Evolutionary conservation across 2,888 invertebrate species (phyloP), one percentile per base, ranked within the genome.

Genomic region (Lasioglossum zephyrum): DNA sequence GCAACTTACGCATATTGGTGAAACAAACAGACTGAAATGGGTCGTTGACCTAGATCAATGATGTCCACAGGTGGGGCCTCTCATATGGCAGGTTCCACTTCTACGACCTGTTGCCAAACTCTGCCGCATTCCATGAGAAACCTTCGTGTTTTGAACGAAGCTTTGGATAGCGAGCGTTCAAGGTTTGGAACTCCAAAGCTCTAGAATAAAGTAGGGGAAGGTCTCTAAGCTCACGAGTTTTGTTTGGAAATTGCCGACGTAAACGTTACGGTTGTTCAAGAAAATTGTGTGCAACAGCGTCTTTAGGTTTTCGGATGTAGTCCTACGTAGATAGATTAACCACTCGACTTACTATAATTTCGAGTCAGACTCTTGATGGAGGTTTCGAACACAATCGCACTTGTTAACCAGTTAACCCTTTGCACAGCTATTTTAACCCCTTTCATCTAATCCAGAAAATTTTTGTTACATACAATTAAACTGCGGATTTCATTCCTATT

Each of bases 61-160:
- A 39, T 69, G 69, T 39, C 69, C 69, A 69, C 69, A 69, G 69
- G 69, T 69, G 69, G 69, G 69, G 69, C 39, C 69, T 69, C 69
- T 69, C 39, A 69, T 69, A 69, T 69, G 69, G 69, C 69, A 69
- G 36, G 69, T 69, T 69, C 66, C 36, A 22, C 66, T 66, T 66
- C 69, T 69, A 69, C 39, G 69, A 69, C 69, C 69, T 69, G 69
- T 69, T 69, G 69, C 69, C 69, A 69, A 69, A 69, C 69, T 69
- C 69, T 69, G 39, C 69, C 39, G 22, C 63, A 63, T 31, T 63
- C 63, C 63, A 22, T 39, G 39, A 69, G 69, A 39, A 39, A 22
- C 69, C 22, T 69, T 69, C 69, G 22, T 69, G 39, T 39, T 69
- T 69, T 69, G 69, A 39, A 69, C 66, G 66, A 39, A 39, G 69